Base-by-base conservation (phyloP, 2,797 vertebrate genomes). In the Staurois parvus region DNA sequence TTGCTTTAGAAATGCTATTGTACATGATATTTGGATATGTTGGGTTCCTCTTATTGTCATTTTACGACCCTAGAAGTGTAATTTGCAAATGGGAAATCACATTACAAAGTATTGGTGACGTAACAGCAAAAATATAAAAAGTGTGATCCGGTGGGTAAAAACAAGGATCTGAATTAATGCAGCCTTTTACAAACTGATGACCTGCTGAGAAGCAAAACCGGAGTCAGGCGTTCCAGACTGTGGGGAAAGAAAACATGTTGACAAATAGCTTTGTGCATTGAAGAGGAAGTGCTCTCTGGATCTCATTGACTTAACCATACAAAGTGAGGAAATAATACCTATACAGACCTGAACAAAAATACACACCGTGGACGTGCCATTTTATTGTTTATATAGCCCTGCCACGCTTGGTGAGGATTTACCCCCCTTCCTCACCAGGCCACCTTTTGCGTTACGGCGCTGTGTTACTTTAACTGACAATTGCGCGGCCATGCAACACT, bases 171-270 rank as follows among this genome's bases (percentile, higher is more conserved):
- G 64, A 29, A 69, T 69, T 30, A 79, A 79, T 79, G 30, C 42
- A n/a, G 26, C 67, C 45, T 52, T 45, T 30, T 78, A 30, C 34
- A 80, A 80, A 80, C 29, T 34, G 28, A 11, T 26, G 42, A n/a
- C 78, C 78, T 34, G 78, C n/a, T 24, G 78, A 48, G 78, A 80
- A 80, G 64, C 28, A 69, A 70, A 69, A 80, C 78, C 70, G 56
- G 66, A 52, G 59, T n/a, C 78, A 69, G 66, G 29, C 66, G 48
- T 56, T 70, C 66, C 78, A 70, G 17, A 70, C 78, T 30, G 29
- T 42, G 77, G 67, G 77, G 40, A 80, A 80, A 79, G 77, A 59
- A 77, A 77, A 52, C 73, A 30, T 19, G 28, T 29, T 37, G n/a
- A 64, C 56, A 26, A 76, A 79, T 66, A 69, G 28, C 37, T 29